Base-by-base conservation (phyloP, 2,888 invertebrate genomes). In the Gisinianus flammeolus region DNA sequence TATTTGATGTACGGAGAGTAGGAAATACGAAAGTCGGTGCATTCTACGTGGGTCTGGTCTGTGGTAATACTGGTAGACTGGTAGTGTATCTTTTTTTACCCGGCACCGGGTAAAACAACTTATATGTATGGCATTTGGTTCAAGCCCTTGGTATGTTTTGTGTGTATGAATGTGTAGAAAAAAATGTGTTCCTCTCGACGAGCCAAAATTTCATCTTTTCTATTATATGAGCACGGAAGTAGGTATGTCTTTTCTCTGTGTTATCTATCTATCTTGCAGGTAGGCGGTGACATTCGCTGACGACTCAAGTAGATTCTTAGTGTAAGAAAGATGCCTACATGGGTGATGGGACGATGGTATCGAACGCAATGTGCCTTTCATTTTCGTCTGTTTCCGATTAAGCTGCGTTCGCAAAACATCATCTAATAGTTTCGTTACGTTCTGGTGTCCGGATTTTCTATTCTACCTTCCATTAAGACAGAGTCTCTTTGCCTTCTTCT, bases 321-420 rank as follows among this genome's bases (percentile, higher is more conserved):
- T 75, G 31, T 72, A 26, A 22, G 16, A n/a, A n/a, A n/a, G n/a
- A n/a, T n/a, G n/a, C n/a, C n/a, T n/a, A n/a, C n/a, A n/a, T n/a
- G n/a, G n/a, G n/a, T n/a, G 68, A 28, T 28, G 68, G 35, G 33
- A 68, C 35, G 31, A 54, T 44, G 22, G 10, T 54, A 56, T 56
- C 54, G 31, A 58, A 72, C 58, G 31, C 58, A 72, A 72, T 66
- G 33, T 67, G 31, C 44, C 62, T 22, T 72, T 72, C 54, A 54
- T 72, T 66, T 33, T 66, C 69, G 67, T 72, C 72, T 77, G 72
- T 77, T 77, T 77, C 72, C 77, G 72, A 72, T 77, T 77, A 72
- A 72, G 77, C 52, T 66, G 62, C 44, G 72, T 72, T 58, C 69
- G 6, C 33, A 24, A 69, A 62, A 58, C 66, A 69, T 19, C 68